Evolutionary conservation across 2,113 vertebrate genomes (phyloP).

Genomic region (Noturus placidus): DNA sequence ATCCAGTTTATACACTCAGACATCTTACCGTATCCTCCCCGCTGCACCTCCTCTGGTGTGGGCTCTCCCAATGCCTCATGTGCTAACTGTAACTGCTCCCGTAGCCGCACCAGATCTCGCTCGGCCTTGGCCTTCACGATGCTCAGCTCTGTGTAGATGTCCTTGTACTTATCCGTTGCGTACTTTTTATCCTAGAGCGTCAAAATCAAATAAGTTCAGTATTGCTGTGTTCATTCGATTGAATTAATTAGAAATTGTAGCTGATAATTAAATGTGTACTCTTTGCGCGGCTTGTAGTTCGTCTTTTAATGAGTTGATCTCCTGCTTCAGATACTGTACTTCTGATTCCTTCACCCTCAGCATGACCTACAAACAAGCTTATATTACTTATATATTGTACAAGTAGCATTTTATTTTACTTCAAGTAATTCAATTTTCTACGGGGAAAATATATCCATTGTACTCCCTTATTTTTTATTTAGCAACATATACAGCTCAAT

Average conservation of each 20-base stretch:
- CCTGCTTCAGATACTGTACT: slow-evolving; percentile 82
- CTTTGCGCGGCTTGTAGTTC: slow-evolving; percentile 79
- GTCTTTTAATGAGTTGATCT: slow-evolving; percentile 81
- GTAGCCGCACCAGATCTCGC: slow-evolving; percentile 73
- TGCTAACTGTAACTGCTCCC: slow-evolving; percentile 78
- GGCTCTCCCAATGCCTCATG: slow-evolving; percentile 77
- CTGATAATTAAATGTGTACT: slow-evolving; percentile 58
- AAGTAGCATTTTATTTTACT: neutral
- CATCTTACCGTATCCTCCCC: slow-evolving; percentile 71
- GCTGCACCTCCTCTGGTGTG: slow-evolving; percentile 71
- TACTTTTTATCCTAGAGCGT: slow-evolving; percentile 78
- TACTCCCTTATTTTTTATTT: neutral
- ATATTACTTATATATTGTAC: neutral
- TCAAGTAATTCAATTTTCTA: neutral
- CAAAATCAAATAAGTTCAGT: neutral
- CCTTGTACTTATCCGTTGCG: slow-evolving; percentile 81
- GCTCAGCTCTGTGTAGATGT: slow-evolving; percentile 83
- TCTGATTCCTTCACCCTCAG: slow-evolving; percentile 81
- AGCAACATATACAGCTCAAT: neutral
- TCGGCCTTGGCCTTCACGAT: slow-evolving; percentile 80
- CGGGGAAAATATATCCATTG: neutral
- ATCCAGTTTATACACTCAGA: neutral
- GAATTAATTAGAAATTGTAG: neutral
- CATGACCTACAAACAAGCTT: slow-evolving; percentile 71
- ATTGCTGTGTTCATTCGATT: neutral